phyloP scores from a whole-genome alignment of 2,888 invertebrate species.

The Ormyrus pomaceus region DNA sequence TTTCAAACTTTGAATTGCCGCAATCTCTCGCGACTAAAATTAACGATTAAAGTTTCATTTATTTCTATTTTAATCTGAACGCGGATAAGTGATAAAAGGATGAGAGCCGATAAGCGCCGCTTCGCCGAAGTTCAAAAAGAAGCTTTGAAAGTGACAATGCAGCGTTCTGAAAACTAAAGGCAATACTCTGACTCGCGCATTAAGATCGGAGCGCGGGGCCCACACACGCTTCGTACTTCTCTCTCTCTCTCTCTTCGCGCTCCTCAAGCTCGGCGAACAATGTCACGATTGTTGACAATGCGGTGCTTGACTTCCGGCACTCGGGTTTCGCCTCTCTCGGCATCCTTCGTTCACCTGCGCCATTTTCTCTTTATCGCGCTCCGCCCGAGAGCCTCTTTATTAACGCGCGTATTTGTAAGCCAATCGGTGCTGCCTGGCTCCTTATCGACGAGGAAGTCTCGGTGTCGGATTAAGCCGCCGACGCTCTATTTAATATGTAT shows the following conservation, averaged over 20 bases:
- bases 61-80: too few species aligned
- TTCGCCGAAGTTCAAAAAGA: background rate
- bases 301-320: constrained; percentile 62
- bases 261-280: constrained; percentile 39
- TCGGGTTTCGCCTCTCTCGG: constrained; percentile 61
- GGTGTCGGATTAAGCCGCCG: constrained; percentile 54
- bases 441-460: constrained; percentile 56
- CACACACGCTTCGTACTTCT: constrained; percentile 10
- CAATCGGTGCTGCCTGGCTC: constrained; percentile 25
- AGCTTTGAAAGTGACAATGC: background rate
- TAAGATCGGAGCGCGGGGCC: constrained; percentile 1
- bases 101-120: background rate
- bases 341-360: constrained; percentile 23
- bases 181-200: constrained; percentile 16
- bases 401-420: constrained; percentile 34
- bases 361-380: background rate
- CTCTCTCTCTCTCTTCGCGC: too few species aligned
- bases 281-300: constrained; percentile 60
- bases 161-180: constrained; percentile 15
- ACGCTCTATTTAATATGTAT: constrained; percentile 13
- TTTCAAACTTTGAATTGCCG: too few species aligned
- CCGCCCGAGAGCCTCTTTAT: constrained; percentile 15
- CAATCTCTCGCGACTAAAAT: too few species aligned
- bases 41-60: too few species aligned
- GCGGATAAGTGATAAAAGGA: too few species aligned